Percentiles rank a stretch among this genome's conserved stretches.
Conservation (phyloP, 1,140 invertebrate genomes). For the honey bee (Apis mellifera) region Amel_HAv3.1 CM009940.2:935001-935500, state of each 20-base stretch:
- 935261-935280: too few relatives aligned
- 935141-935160: conserved; percentile 65
- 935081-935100: conserved; percentile 30
- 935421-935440: too few relatives aligned
- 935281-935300: too few relatives aligned
- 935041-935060: conserved; percentile 29
- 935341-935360: too few relatives aligned
- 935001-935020: neutral
- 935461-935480: too few relatives aligned
- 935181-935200: conserved; percentile 50
- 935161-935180: conserved; percentile 52
- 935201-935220: conserved; percentile 62
- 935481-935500: too few relatives aligned
- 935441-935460: too few relatives aligned
- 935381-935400: too few relatives aligned
- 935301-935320: too few relatives aligned
- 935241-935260: conserved; percentile 46
- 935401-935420: too few relatives aligned
- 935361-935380: too few relatives aligned
- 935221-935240: conserved; percentile 22
- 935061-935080: conserved; percentile 39
- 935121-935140: conserved; percentile 62
- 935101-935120: conserved; percentile 39
- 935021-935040: neutral
- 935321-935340: too few relatives aligned